Percentiles rank a stretch among this genome's conserved stretches.
Evolutionary conservation across 2,113 vertebrate genomes (phyloP).

Genomic region (Zosterops hypoxanthus): DNA sequence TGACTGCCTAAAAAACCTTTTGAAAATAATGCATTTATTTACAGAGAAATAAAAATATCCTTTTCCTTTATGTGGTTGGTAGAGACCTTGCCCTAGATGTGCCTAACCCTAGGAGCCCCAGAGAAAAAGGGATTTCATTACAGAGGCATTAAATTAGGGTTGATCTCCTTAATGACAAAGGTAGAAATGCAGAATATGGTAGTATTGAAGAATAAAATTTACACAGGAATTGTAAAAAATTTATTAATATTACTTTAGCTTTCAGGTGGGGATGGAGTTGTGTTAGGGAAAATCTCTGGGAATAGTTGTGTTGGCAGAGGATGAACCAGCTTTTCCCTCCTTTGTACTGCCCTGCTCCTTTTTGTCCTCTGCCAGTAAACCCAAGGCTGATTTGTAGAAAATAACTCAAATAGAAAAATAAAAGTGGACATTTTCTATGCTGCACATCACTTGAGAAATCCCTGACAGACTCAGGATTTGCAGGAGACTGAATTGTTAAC

Average conservation of each 20-base stretch:
- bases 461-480: constrained; percentile 11
- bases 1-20: too few species aligned
- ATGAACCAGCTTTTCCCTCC: neutral
- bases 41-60: too few species aligned
- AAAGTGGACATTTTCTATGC: neutral
- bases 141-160: too few species aligned
- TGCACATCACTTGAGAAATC: constrained; percentile 21
- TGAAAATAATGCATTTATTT: too few species aligned
- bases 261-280: neutral
- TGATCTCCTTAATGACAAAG: neutral
- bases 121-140: too few species aligned
- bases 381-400: neutral
- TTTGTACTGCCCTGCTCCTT: neutral
- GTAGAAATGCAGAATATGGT: neutral
- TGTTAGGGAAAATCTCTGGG: neutral
- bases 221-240: neutral
- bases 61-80: too few species aligned
- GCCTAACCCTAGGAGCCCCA: too few species aligned
- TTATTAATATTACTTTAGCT: neutral
- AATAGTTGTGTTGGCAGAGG: neutral
- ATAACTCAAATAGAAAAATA: neutral
- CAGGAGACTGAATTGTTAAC: constrained; percentile 7
- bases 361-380: neutral
- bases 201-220: neutral
- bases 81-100: too few species aligned